These are phyloP conservation scores for Synanceia verrucosa DNA, from an alignment of 2,797 vertebrate genomes.

Conservation along the genomic window DNA sequence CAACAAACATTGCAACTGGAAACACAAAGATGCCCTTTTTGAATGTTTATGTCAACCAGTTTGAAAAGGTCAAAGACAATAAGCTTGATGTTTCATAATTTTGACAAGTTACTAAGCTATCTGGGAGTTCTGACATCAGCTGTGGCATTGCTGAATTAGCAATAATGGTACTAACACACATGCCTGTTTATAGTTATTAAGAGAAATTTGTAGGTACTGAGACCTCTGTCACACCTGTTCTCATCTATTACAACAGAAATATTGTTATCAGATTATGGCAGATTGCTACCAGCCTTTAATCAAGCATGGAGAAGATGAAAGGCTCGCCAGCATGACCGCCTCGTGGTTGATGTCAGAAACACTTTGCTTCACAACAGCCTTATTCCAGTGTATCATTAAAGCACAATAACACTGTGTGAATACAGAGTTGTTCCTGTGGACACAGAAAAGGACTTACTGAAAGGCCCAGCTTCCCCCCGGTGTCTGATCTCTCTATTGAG, in stretches of 20 bases:
- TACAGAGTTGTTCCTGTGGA: neutral
- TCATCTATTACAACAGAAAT: neutral
- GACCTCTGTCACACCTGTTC: conserved; percentile 5
- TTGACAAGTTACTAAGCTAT: conserved; percentile 6
- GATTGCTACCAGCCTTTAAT: conserved; percentile 14
- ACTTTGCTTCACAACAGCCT: conserved; percentile 35
- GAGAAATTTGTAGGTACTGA: conserved; percentile 25
- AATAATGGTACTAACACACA: conserved; percentile 43
- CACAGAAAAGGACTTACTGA: neutral
- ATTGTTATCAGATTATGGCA: conserved; percentile 3
- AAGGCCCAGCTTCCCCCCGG: neutral
- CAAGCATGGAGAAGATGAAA: conserved; percentile 18
- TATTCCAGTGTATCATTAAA: conserved; percentile 37
- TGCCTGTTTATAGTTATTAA: conserved; percentile 33
- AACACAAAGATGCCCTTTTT: too few species aligned
- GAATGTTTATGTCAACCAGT: too few species aligned
- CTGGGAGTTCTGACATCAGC: conserved; percentile 28
- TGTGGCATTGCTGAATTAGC: conserved; percentile 43
- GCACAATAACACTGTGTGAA: conserved; percentile 9
- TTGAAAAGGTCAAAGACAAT: too few species aligned
- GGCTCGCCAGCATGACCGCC: conserved; percentile 8
- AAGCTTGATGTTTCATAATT: neutral
- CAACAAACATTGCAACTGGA: too few species aligned
- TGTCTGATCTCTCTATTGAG: neutral
- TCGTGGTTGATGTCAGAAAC: conserved; percentile 18